Conservation (phyloP, 2,797 vertebrate genomes). For the Melanotaenia boesemani region DNA sequence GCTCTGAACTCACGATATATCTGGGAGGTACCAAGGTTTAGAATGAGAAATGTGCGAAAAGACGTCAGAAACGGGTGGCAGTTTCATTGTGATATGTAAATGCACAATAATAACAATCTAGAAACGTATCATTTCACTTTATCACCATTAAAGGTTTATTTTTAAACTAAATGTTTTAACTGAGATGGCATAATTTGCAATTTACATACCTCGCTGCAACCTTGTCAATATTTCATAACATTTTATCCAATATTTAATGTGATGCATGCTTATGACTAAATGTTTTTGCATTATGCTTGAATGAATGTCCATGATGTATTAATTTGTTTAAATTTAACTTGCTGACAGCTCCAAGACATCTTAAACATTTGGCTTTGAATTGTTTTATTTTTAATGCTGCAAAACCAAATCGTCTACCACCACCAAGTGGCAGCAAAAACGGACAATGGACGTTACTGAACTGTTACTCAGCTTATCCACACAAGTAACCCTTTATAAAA, state of each 20-base stretch:
- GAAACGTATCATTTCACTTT: background rate
- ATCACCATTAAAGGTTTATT: background rate
- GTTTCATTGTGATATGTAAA: background rate
- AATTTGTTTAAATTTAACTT: background rate
- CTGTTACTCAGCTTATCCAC: background rate
- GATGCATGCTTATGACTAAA: too few relatives aligned
- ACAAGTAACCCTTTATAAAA: background rate
- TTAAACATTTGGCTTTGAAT: background rate
- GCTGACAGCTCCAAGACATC: background rate
- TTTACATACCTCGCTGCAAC: background rate
- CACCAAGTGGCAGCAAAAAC: background rate
- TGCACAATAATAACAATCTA: background rate
- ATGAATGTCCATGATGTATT: background rate
- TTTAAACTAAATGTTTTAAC: background rate
- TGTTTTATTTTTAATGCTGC: background rate
- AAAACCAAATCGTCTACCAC: background rate
- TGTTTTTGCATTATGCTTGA: background rate
- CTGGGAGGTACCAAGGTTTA: conserved; percentile 78
- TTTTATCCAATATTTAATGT: background rate
- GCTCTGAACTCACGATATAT: conserved; percentile 83
- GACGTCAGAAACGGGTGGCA: too few relatives aligned
- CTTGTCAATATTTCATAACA: background rate
- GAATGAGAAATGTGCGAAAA: background rate
- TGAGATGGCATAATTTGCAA: background rate
- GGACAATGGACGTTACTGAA: background rate